phyloP scores from a whole-genome alignment of 1,140 invertebrate genomes.

The Rhopalosiphum maidis region DNA sequence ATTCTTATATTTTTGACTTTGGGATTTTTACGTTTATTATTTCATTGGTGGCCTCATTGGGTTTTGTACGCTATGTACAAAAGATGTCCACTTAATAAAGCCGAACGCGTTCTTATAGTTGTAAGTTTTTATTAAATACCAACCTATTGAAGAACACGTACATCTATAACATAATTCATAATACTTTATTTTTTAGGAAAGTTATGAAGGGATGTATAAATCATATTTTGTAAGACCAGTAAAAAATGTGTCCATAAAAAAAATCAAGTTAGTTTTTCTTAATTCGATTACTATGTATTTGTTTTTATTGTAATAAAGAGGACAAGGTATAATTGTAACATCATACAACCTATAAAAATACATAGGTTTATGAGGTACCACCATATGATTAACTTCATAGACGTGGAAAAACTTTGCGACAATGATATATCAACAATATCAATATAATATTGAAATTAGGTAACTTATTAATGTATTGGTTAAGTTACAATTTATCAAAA shows the following conservation, averaged over 20 bases:
- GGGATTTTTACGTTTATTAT: constrained; percentile 80
- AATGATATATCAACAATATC: background rate
- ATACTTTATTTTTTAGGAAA: constrained; percentile 49
- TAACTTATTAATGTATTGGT: background rate
- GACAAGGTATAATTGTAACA: background rate
- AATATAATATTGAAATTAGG: background rate
- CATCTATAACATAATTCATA: background rate
- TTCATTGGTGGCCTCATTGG: constrained; percentile 87
- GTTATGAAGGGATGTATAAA: constrained; percentile 47
- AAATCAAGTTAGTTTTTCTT: constrained; percentile 1
- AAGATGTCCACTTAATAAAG: constrained; percentile 72
- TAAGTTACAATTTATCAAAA: background rate
- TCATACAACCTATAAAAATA: background rate
- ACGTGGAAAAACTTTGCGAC: background rate
- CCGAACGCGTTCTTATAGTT: constrained; percentile 79
- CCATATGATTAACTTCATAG: background rate
- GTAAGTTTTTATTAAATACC: constrained; percentile 65
- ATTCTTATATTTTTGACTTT: constrained; percentile 71
- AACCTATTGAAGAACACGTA: background rate
- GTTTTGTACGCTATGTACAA: constrained; percentile 76
- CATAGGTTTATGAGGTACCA: background rate
- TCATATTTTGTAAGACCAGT: constrained; percentile 52
- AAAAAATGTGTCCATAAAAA: constrained; percentile 34
- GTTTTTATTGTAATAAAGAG: background rate
- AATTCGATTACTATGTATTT: background rate